These are phyloP conservation scores for Hirtodrosophila confusa DNA, from an alignment of 2,888 invertebrate species.

Conservation along the genomic window DNA sequence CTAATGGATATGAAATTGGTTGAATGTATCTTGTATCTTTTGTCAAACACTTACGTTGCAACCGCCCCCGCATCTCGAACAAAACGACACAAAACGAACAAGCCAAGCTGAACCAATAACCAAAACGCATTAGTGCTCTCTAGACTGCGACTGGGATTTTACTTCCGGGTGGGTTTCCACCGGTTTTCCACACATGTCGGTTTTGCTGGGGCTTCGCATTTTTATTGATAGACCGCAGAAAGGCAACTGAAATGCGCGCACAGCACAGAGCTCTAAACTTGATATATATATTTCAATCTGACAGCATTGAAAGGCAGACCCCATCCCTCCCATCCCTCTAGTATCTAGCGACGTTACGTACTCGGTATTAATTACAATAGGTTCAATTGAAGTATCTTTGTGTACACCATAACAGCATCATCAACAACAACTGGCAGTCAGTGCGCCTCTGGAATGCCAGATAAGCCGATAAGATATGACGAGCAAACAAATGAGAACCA, in stretches of 20 bases:
- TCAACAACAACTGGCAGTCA: conserved; percentile 44
- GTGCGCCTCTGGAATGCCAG: conserved; percentile 61
- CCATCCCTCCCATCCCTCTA: not conserved
- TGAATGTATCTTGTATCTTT: conserved; percentile 56
- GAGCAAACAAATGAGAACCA: conserved; percentile 15
- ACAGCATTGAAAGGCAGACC: conserved; percentile 32
- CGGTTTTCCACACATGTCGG: conserved; percentile 30
- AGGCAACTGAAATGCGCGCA: conserved; percentile 38
- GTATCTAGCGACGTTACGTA: conserved; percentile 20
- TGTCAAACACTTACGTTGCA: conserved; percentile 29
- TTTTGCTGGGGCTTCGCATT: conserved; percentile 67
- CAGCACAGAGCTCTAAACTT: conserved; percentile 38
- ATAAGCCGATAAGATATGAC: conserved; percentile 72
- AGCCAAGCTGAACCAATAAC: conserved; percentile 11
- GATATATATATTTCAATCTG: conserved; percentile 46
- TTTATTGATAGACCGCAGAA: conserved; percentile 67
- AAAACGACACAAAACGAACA: conserved; percentile 15
- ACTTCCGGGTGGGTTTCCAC: conserved; percentile 68
- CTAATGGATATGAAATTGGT: conserved; percentile 68
- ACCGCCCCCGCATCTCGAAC: conserved; percentile 32
- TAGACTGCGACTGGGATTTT: conserved; percentile 32
- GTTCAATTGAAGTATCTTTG: conserved; percentile 67
- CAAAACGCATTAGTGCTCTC: conserved; percentile 51
- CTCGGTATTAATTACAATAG: conserved; percentile 72
- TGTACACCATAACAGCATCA: conserved; percentile 25